Conservation (phyloP, 2,797 vertebrate species). For the Lycodopsis pacificus region DNA sequence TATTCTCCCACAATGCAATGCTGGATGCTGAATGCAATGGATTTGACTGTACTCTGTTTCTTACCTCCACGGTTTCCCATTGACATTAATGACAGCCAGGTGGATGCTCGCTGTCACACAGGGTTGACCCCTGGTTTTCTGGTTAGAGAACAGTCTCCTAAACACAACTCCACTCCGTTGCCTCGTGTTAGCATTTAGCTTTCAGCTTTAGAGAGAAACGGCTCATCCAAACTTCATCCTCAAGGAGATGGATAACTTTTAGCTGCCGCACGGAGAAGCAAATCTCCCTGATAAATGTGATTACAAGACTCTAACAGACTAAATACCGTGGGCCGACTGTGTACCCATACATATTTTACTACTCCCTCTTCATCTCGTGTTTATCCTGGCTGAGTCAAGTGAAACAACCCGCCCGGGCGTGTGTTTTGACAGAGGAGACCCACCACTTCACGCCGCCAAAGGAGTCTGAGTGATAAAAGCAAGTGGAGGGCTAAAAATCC, state of each 20-base stretch:
- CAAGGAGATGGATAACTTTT: conserved; percentile 14
- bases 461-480: conserved; percentile 60
- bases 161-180: background rate
- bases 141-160: background rate
- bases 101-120: background rate
- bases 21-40: too few relatives aligned
- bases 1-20: background rate
- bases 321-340: conserved; percentile 50
- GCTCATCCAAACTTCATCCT: conserved; percentile 21
- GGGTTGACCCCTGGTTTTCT: background rate
- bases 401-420: conserved; percentile 30
- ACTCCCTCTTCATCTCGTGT: conserved; percentile 55
- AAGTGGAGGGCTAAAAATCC: conserved; percentile 57
- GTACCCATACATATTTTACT: conserved; percentile 58
- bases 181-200: background rate
- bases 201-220: conserved; percentile 13
- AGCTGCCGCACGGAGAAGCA: conserved; percentile 8
- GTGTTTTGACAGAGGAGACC: conserved; percentile 53
- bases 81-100: background rate
- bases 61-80: background rate
- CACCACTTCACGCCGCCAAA: conserved; percentile 43
- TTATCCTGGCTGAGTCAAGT: conserved; percentile 58
- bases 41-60: background rate
- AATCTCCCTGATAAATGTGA: conserved; percentile 42
- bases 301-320: conserved; percentile 44